Evolutionary conservation across 2,797 vertebrate species (phyloP), one percentile per base, ranked within the genome.

Genomic region (Nyctalus aviator): DNA sequence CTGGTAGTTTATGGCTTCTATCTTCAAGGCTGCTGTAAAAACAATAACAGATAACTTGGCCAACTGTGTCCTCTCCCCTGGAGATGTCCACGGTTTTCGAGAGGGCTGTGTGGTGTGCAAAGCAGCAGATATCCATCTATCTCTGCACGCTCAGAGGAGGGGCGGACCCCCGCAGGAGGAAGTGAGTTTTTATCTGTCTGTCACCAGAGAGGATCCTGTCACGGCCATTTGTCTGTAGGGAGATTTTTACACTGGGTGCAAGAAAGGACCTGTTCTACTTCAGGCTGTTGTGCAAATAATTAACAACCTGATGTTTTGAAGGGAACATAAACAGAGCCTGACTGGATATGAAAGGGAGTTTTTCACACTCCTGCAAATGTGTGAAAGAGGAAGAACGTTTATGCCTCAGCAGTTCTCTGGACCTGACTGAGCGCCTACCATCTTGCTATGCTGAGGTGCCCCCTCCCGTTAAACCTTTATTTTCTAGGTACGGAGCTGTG

Each of bases 231-330:
- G 73, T 76, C 4, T 0, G 41, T 2, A 14, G 50, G 18, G 53
- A 62, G 66, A 21, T 35, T 66, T 37, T 59, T 44, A 32, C 72
- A 53, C 48, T 0, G 37, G 27, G 46, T 77, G 20, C 75, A 44
- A 30, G 73, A 85, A 85, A 77, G 73, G 84, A 50, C 57, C 77
- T 85, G 46, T 59, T 88, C 75, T 82, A 6, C 46, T 25, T 88
- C 73, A 57, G 59, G 90, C 88, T 88, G 53, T 25, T 15, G 35
- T 73, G 27, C 37, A 75, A 44, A 59, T 82, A 87, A 84, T 92
- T 57, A 69, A 57, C 66, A 71, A 5, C n/a, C 88, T 23, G 48
- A 53, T 46, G 18, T 72, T 73, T 57, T 41, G 44, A 50, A 85
- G 37, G 79, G 46, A 59, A 25, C 23, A 5, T 55, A 90, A 89